Conservation (phyloP, 2,113 vertebrate genomes). For the Acrocephalus kingi region DNA sequence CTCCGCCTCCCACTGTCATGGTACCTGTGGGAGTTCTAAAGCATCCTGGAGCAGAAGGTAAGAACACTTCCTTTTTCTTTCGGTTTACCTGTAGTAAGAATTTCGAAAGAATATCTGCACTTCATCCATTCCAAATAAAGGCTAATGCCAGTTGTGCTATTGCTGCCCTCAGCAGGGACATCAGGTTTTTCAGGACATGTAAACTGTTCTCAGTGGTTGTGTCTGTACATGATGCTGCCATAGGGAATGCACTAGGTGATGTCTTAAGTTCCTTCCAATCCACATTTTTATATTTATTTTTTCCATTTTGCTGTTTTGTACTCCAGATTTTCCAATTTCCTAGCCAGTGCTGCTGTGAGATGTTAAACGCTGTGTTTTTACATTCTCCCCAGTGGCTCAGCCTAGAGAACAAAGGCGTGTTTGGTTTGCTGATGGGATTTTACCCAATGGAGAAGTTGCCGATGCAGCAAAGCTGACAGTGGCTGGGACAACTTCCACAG, state of each 20-base stretch:
- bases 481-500: constrained; percentile 79
- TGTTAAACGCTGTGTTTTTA: background rate
- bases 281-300: background rate
- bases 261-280: background rate
- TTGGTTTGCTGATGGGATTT: constrained; percentile 95
- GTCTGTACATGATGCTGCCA: background rate
- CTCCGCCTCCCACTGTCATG: constrained; percentile 98
- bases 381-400: constrained; percentile 72
- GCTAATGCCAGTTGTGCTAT: background rate
- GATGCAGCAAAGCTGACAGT: constrained; percentile 86
- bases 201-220: background rate
- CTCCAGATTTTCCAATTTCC: background rate
- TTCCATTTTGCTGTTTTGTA: background rate
- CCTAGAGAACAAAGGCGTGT: constrained; percentile 93
- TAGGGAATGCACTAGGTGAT: background rate
- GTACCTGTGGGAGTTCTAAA: constrained; percentile 97
- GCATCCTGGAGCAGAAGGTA: constrained; percentile 91
- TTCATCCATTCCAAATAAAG: constrained; percentile 19
- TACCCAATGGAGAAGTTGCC: constrained; percentile 92
- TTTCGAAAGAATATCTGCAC: background rate
- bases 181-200: background rate
- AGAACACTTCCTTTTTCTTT: constrained; percentile 35
- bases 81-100: constrained; percentile 18
- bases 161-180: background rate
- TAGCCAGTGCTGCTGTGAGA: background rate